A percentile compares a stretch with the other conserved stretches of the same genome.
These are phyloP conservation scores for Standfussiana lucernea DNA, from an alignment of 2,888 invertebrate genomes.

Conservation along the genomic window DNA sequence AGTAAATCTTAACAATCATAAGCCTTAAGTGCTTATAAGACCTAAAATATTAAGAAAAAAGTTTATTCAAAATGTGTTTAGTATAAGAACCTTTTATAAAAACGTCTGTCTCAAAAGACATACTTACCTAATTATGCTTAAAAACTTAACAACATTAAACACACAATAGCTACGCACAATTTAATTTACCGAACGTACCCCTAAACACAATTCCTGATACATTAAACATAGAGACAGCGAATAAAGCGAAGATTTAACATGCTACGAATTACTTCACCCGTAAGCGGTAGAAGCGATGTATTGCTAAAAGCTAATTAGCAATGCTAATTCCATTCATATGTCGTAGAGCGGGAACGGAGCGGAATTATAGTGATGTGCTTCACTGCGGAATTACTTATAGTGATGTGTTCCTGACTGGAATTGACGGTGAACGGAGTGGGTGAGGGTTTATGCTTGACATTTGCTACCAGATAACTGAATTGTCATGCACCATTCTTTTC, in stretches of 20 bases:
- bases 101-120: background rate
- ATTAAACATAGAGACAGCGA: conserved; percentile 46
- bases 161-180: conserved; percentile 13
- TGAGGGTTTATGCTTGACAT: conserved; percentile 1
- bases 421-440: conserved; percentile 21
- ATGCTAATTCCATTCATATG: conserved; percentile 76
- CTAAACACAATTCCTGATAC: conserved; percentile 35
- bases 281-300: conserved; percentile 64
- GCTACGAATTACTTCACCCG: conserved; percentile 60
- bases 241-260: conserved; percentile 57
- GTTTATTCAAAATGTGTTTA: background rate
- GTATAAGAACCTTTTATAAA: background rate
- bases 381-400: conserved; percentile 44
- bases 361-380: conserved; percentile 55
- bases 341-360: conserved; percentile 53
- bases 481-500: background rate
- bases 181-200: conserved; percentile 24
- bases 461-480: background rate
- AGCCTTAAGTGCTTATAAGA: background rate
- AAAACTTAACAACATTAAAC: conserved; percentile 1
- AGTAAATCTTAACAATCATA: background rate
- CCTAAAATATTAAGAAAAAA: background rate
- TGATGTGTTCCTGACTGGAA: conserved; percentile 41
- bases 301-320: conserved; percentile 74
- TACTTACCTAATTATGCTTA: background rate